Evolutionary conservation across 2,113 vertebrate genomes (phyloP).

Genomic region (Pelvicachromis taeniatus): DNA sequence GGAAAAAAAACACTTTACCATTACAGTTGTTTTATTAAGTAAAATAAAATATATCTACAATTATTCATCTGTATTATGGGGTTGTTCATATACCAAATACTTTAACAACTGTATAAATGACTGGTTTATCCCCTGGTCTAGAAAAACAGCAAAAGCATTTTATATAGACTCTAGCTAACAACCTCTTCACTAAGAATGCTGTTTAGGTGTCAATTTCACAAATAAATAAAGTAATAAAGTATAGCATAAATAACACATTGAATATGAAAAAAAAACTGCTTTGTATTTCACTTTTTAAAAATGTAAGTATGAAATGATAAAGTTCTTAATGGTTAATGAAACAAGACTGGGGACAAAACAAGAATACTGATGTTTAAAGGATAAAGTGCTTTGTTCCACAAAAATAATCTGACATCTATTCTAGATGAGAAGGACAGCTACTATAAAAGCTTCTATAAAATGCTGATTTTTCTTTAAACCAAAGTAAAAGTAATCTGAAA

Average conservation of each 20-base stretch:
- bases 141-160: not conserved
- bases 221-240: slow-evolving; percentile 72
- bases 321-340: not conserved
- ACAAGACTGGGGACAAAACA: slow-evolving; percentile 2
- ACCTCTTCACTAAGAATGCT: slow-evolving; percentile 26
- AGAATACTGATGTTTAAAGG: slow-evolving; percentile 69
- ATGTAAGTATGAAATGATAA: slow-evolving; percentile 14
- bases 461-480: not conserved
- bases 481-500: slow-evolving; percentile 15
- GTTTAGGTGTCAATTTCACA: slow-evolving; percentile 35
- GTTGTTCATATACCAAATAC: not conserved
- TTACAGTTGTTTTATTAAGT: slow-evolving; percentile 44
- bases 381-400: slow-evolving; percentile 77
- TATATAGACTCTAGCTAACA: slow-evolving; percentile 3
- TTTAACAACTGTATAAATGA: not conserved
- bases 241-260: slow-evolving; percentile 64
- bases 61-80: slow-evolving; percentile 23
- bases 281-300: slow-evolving; percentile 27
- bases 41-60: slow-evolving; percentile 38
- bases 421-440: slow-evolving; percentile 13
- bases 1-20: slow-evolving; percentile 7
- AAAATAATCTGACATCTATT: slow-evolving; percentile 32
- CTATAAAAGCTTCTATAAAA: not conserved
- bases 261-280: slow-evolving; percentile 37
- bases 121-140: not conserved